These are phyloP conservation scores for Neuroterus valhalla DNA, from an alignment of 1,140 invertebrate genomes.

Conservation along the genomic window DNA sequence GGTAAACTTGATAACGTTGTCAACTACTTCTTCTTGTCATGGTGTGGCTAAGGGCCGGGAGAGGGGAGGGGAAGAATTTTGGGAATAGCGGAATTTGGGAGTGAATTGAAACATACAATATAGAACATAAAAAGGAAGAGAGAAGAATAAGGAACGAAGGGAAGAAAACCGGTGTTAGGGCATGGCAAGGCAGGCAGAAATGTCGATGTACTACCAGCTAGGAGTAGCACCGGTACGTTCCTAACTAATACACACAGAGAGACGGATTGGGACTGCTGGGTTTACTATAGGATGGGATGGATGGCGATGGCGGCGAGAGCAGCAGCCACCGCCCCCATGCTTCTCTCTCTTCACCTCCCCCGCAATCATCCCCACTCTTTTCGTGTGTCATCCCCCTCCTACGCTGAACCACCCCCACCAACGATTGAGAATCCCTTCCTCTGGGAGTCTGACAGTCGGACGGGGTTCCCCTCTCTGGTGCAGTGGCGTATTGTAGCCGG, in stretches of 20 bases:
- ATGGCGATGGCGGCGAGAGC: constrained; percentile 67
- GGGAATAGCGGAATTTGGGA: constrained; percentile 46
- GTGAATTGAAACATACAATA: constrained; percentile 42
- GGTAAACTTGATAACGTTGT: no score
- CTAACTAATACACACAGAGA: constrained; percentile 69
- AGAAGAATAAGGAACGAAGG: constrained; percentile 58
- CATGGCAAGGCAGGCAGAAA: constrained; percentile 69
- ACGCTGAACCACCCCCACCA: background rate
- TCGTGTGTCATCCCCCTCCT: constrained; percentile 15
- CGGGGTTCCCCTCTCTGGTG: constrained; percentile 17
- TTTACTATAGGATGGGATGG: constrained; percentile 69
- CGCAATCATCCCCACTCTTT: constrained; percentile 20
- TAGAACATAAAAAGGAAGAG: constrained; percentile 59
- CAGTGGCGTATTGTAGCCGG: no score
- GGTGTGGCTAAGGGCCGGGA: background rate
- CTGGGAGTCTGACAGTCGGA: constrained; percentile 7
- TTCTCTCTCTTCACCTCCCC: constrained; percentile 44
- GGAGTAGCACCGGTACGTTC: constrained; percentile 66
- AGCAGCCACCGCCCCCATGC: constrained; percentile 72
- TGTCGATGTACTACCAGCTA: constrained; percentile 64
- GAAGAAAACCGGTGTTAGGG: constrained; percentile 66
- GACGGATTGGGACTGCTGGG: constrained; percentile 59
- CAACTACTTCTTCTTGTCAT: no score
- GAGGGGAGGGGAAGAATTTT: constrained; percentile 40
- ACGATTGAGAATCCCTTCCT: background rate